Evolutionary conservation across 2,113 vertebrate species (phyloP).

Genomic region (Oreocharis arfaki): DNA sequence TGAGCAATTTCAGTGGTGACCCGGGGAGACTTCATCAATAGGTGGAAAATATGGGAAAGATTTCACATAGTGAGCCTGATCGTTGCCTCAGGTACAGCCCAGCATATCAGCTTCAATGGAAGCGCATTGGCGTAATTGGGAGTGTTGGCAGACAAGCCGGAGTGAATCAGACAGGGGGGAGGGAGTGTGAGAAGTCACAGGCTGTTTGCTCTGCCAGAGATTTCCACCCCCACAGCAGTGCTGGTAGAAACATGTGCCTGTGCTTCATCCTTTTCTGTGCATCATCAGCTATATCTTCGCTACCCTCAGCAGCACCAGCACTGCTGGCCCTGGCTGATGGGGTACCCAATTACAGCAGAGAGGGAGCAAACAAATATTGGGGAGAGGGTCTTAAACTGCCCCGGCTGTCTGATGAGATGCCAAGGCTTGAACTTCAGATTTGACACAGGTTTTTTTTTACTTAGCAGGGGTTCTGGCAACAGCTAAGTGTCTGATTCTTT

Average conservation of each 20-base stretch:
- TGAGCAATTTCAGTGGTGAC: background rate
- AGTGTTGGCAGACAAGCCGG: slow-evolving; percentile 20
- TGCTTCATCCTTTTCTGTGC: background rate
- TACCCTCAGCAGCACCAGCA: background rate
- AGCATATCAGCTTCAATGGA: background rate
- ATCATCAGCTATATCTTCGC: background rate
- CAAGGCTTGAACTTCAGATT: background rate
- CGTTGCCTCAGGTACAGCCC: background rate
- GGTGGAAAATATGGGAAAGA: background rate
- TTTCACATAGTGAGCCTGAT: background rate
- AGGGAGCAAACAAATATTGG: background rate
- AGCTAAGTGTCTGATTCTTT: background rate
- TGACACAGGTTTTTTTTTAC: background rate
- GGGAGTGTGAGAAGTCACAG: background rate
- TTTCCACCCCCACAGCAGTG: slow-evolving; percentile 39
- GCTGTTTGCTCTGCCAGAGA: slow-evolving; percentile 44
- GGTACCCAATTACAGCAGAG: background rate
- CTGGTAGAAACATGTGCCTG: background rate
- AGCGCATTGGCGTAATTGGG: background rate
- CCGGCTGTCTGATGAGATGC: background rate
- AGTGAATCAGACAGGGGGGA: slow-evolving; percentile 17
- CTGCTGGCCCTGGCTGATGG: fast-evolving
- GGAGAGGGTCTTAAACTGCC: background rate
- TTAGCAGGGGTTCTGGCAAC: background rate
- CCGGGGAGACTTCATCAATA: background rate